Conservation (phyloP, 2,888 invertebrate genomes). For the Eristalis tenax region DNA sequence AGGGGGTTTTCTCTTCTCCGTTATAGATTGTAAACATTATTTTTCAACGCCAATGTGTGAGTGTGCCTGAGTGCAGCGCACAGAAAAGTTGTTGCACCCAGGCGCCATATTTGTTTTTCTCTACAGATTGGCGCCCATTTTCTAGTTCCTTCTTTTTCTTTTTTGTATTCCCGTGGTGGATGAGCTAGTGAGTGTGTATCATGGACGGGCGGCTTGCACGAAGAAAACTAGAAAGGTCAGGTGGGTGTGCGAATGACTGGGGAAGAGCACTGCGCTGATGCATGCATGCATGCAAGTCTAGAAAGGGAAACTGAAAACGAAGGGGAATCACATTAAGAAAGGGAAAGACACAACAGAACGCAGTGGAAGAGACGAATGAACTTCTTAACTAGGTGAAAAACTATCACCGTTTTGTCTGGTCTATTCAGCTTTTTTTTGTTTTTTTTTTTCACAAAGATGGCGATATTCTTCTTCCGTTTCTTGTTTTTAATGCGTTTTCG, state of each 20-base stretch:
- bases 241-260: constrained; percentile 22
- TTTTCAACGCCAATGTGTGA: constrained; percentile 21
- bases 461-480: constrained; percentile 47
- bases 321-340: constrained; percentile 47
- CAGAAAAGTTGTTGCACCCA: constrained; percentile 65
- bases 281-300: constrained; percentile 14
- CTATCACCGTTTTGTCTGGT: constrained; percentile 65
- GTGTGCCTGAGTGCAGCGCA: constrained; percentile 16
- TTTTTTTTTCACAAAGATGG: constrained; percentile 34
- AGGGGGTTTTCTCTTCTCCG: neutral
- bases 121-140: constrained; percentile 64
- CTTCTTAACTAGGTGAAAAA: constrained; percentile 72
- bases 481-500: constrained; percentile 12
- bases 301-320: constrained; percentile 65
- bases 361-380: constrained; percentile 50
- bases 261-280: neutral
- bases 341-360: constrained; percentile 44
- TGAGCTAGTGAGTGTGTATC: neutral
- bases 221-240: constrained; percentile 58
- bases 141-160: constrained; percentile 32
- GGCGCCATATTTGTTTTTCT: constrained; percentile 65
- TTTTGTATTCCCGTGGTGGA: constrained; percentile 4
- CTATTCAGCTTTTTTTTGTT: constrained; percentile 9
- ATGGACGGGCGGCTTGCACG: constrained; percentile 46
- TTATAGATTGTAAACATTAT: constrained; percentile 52